phyloP scores from a whole-genome alignment of 1,140 invertebrate genomes.

The Oedothorax gibbosus region DNA sequence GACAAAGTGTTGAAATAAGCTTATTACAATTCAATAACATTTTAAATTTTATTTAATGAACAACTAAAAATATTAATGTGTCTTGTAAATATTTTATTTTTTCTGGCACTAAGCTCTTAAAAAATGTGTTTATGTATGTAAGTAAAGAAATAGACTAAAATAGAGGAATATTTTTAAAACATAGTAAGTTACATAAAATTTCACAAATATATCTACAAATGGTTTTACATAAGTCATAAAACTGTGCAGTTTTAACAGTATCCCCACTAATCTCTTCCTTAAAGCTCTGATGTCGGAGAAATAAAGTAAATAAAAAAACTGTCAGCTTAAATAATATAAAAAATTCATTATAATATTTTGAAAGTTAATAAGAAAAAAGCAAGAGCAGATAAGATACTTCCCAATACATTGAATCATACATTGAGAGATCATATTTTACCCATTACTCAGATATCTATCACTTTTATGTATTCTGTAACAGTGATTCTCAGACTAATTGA shows the following conservation, averaged over 20 bases:
- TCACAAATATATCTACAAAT: conserved; percentile 61
- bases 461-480: no score
- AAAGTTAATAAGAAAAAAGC: conserved; percentile 11
- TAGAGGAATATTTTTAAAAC: conserved; percentile 61
- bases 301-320: conserved; percentile 50
- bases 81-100: no score
- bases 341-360: conserved; percentile 20
- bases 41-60: no score
- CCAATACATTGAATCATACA: conserved; percentile 20
- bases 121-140: conserved; percentile 44
- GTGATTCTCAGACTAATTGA: no score
- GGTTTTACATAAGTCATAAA: conserved; percentile 61
- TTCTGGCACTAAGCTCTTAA: no score
- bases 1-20: no score
- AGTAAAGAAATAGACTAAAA: conserved; percentile 57
- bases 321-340: conserved; percentile 53
- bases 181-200: conserved; percentile 62
- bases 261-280: conserved; percentile 59
- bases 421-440: conserved; percentile 22
- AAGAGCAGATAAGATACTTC: conserved; percentile 49
- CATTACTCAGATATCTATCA: no score
- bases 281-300: conserved; percentile 60
- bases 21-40: no score
- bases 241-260: conserved; percentile 61
- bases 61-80: no score